phyloP scores from a whole-genome alignment of 2,113 vertebrate genomes.

The Lichenostomus cassidix region DNA sequence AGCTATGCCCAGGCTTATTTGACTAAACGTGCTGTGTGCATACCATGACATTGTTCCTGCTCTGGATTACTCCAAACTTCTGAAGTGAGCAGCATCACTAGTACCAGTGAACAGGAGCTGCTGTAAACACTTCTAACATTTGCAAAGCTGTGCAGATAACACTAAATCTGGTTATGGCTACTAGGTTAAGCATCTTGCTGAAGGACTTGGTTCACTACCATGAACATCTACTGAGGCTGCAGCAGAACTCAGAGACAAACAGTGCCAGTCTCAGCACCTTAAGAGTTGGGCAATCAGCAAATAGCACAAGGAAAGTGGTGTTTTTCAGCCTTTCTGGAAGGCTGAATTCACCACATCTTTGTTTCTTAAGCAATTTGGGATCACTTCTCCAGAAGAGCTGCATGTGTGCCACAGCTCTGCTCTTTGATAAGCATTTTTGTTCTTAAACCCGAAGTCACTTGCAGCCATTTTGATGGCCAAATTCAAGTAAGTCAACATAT shows the following conservation, averaged over 20 bases:
- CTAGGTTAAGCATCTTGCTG: background rate
- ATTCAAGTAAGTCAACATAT: background rate
- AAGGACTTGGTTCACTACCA: background rate
- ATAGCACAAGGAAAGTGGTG: background rate
- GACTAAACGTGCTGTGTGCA: background rate
- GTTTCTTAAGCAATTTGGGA: background rate
- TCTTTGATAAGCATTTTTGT: background rate
- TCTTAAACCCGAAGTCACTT: background rate
- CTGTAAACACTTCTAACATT: background rate
- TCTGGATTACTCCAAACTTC: background rate
- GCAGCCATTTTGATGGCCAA: background rate
- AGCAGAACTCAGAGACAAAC: background rate
- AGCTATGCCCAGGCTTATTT: background rate
- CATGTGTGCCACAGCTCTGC: background rate
- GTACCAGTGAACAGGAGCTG: background rate
- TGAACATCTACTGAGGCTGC: background rate
- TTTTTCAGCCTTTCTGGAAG: background rate
- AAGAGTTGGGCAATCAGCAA: background rate
- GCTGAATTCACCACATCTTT: background rate
- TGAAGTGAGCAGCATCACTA: background rate
- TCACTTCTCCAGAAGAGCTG: background rate
- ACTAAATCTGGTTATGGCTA: background rate
- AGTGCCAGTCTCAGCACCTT: background rate
- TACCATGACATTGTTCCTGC: background rate
- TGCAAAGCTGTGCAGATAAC: background rate